Evolutionary conservation across 2,888 invertebrate species (phyloP).

Genomic region (Melanotus villosus): DNA sequence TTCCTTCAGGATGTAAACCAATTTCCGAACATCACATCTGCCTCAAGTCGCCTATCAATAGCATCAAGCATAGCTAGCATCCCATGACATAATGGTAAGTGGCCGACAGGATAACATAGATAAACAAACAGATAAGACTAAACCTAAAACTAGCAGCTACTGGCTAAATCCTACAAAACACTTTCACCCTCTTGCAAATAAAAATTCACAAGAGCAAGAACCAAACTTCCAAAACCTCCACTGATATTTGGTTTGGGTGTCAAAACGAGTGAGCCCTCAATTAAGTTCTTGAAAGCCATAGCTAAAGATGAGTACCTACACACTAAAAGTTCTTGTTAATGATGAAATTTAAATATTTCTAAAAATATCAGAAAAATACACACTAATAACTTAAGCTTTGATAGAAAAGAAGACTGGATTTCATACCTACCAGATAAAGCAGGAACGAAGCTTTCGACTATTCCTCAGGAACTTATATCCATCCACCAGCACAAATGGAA

Average conservation of each 20-base stretch:
- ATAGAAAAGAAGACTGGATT: slow-evolving; percentile 8
- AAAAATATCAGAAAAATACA: slow-evolving; percentile 9
- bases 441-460: slow-evolving; percentile 4
- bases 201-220: neutral
- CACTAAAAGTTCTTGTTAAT: slow-evolving; percentile 1
- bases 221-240: slow-evolving; percentile 3
- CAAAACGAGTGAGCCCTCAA: neutral
- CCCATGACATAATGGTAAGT: no score
- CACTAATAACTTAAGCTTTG: slow-evolving; percentile 2
- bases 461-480: slow-evolving; percentile 8
- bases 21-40: neutral
- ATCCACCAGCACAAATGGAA: neutral
- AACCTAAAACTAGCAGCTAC: slow-evolving; percentile 16
- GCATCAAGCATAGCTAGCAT: neutral
- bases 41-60: slow-evolving; percentile 3
- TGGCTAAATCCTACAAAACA: slow-evolving; percentile 22
- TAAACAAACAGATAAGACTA: slow-evolving; percentile 16
- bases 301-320: slow-evolving; percentile 8
- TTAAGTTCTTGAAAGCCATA: slow-evolving; percentile 8
- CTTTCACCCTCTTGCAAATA: slow-evolving; percentile 4
- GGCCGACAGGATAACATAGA: slow-evolving; percentile 5
- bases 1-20: neutral
- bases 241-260: slow-evolving; percentile 6
- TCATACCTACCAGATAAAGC: neutral
- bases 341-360: neutral